Evolutionary conservation across 2,888 invertebrate species (phyloP), one percentile per base, ranked within the genome.

Genomic region (Melipona beecheii): DNA sequence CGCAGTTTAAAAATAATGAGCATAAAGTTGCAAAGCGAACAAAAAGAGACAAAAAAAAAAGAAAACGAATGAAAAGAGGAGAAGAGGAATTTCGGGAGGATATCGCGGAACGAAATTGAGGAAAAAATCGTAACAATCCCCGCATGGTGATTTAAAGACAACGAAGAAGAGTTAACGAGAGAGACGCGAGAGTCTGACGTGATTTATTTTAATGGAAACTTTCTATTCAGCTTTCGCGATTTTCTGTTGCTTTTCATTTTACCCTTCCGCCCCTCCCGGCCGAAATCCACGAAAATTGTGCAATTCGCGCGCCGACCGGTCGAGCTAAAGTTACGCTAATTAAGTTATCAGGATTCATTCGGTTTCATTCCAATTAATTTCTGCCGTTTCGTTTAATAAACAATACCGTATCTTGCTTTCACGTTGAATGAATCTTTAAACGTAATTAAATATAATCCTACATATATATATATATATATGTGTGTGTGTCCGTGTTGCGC

Each of bases 211-310:
- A 56, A 58, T 54, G 0, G 31, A 36, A 50, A 64, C 69, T 81
- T 81, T 81, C 73, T 64, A 73, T n/a, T 73, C 62, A 19, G 27
- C 58, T 81, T 81, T 79, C 79, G 50, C 64, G 43, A 17, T 69
- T 65, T 58, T 58, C 31, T 31, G 52, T 56, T 69, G 24, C 62
- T 60, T 54, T n/a, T 72, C 27, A 24, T 77, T 65, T 71, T 71
- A 17, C 54, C 21, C 4, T 21, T 43, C 15, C 4, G 6, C 36
- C 13, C 0, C 43, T 36, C 19, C 2, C 9, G 21, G 31, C 13
- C 6, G 43, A 27, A 75, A 78, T 43, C 4, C n/a, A 5, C n/a
- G 9, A 81, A 73, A 73, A 81, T 72, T 62, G 66, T n/a, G 58
- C 68, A 64, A 78, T 79, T 69, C 31, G 60, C 62, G 24, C 17